Base-by-base conservation (phyloP, 30 jellyfish, hydroid and myxozoan genomes). In the Haliclystus octoradiatus region DNA sequence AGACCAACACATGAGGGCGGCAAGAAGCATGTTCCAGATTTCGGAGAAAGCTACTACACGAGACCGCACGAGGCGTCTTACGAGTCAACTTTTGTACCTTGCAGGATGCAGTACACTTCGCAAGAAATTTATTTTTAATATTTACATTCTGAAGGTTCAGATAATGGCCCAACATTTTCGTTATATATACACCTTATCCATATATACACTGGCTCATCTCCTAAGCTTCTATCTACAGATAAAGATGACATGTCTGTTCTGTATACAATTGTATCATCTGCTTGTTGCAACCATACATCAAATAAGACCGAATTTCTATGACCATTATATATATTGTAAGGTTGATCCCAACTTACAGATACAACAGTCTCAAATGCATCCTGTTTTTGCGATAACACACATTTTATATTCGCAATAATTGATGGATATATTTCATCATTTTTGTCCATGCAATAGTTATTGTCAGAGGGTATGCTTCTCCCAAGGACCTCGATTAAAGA, bases 211-310 rank as follows among this genome's bases (percentile, higher is more conserved):
- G 50, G 5, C 4, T n/a, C 19, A 24, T 33, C 28, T 14, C 28
- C 28, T 19, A 29, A 30, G n/a, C 26, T 25, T 35, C 32, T 60
- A 25, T 51, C 57, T 24, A 81, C 34, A 12, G 19, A 12, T 2
- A 81, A 62, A 9, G 34, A 52, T 19, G 82, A 52, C 28, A 29
- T 66, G 29, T 47, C 50, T 7, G 79, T 51, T 33, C 73, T 84
- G 53, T 81, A 81, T 2, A 86, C 94, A 32, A 30, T 15, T 7
- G 72, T 31, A 15, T 72, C 78, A 1, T 35, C 71, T 13, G 66
- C 80, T 46, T 46, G 34, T 72, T 81, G 83, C 2, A 81, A 24
- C 34, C 82, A 14, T 2, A 81, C 82, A 22, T 81, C 85, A 62
- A 72, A 81, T 30, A n/a, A 26, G n/a, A 81, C 26, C 1, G n/a